These are phyloP conservation scores for Melolontha melolontha DNA, from an alignment of 2,888 invertebrate genomes.

Conservation along the genomic window DNA sequence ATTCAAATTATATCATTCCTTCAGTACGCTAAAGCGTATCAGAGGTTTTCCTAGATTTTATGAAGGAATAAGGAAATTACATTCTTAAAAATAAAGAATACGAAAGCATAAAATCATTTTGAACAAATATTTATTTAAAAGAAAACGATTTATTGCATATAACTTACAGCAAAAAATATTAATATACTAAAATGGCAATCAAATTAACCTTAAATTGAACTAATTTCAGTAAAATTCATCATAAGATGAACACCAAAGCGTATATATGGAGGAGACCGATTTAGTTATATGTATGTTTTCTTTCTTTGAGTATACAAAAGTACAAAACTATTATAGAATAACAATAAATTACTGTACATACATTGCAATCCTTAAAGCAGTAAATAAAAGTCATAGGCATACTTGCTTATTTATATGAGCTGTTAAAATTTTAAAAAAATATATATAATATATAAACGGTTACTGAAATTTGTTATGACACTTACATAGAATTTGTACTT, in stretches of 20 bases:
- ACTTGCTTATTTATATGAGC: background rate
- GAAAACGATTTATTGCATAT: conserved; percentile 31
- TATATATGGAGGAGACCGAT: background rate
- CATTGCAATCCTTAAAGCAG: conserved; percentile 40
- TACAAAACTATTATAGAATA: conserved; percentile 38
- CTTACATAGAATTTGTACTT: conserved; percentile 28
- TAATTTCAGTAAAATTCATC: background rate
- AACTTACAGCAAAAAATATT: conserved; percentile 22
- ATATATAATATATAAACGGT: background rate
- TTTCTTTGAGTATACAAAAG: conserved; percentile 22
- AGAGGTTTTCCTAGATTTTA: background rate
- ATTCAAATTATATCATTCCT: too few relatives aligned
- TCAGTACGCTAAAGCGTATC: too few relatives aligned
- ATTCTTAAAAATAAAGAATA: too few relatives aligned
- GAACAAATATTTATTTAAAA: background rate
- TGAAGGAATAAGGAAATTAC: too few relatives aligned
- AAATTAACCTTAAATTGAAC: conserved; percentile 11
- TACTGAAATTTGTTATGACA: background rate
- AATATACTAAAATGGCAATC: conserved; percentile 30
- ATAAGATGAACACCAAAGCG: background rate
- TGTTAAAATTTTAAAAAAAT: background rate
- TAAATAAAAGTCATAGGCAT: background rate
- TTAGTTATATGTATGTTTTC: background rate
- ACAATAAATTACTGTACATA: conserved; percentile 50
- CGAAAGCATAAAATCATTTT: too few relatives aligned